Base-by-base conservation (phyloP, 2,888 invertebrate genomes). In the Drosophila subsilvestris region DNA sequence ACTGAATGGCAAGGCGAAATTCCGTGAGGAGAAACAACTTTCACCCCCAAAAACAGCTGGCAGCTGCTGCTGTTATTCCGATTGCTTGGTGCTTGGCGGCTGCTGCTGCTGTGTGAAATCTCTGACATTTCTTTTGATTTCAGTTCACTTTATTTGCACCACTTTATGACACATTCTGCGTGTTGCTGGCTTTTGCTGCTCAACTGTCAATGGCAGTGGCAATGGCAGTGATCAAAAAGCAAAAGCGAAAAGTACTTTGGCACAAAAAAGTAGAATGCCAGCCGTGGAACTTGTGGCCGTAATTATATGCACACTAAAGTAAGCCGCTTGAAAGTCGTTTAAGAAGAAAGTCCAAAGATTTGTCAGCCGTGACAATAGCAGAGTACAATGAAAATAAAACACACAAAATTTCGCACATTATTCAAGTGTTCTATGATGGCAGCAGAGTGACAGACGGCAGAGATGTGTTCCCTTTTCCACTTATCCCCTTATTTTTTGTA, bases 121-220 rank as follows among this genome's bases (percentile, higher is more conserved):
- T 73, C 70, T 22, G 56, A 56, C 70, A 71, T 73, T 71, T 71
- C 74, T 74, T 65, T 71, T 25, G 62, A 71, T 71, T 63, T 71
- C 51, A n/a, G 68, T 68, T 68, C 68, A 66, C 66, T 56, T 63
- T 74, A 80, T 69, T 74, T 68, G 74, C 54, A 70, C 73, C 73
- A 85, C 56, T 79, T 82, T 79, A 73, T 75, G 86, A 82, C 80
- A 85, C 83, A 83, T 87, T 85, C 83, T 65, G 63, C 50, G 8
- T 17, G 44, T 49, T 45, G 53, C 44, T 54, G 68, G 68, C 59
- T 60, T 45, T 22, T 50, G 17, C n/a, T 45, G 45, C 58, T 55
- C 82, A 62, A 70, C 76, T 84, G 81, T 68, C 74, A 63, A 61
- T 65, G 42, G 47, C 42, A 54, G 37, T 25, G 22, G 50, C 47